These are phyloP conservation scores for Leptopilina boulardi DNA, from an alignment of 1,140 invertebrate species.

Conservation along the genomic window DNA sequence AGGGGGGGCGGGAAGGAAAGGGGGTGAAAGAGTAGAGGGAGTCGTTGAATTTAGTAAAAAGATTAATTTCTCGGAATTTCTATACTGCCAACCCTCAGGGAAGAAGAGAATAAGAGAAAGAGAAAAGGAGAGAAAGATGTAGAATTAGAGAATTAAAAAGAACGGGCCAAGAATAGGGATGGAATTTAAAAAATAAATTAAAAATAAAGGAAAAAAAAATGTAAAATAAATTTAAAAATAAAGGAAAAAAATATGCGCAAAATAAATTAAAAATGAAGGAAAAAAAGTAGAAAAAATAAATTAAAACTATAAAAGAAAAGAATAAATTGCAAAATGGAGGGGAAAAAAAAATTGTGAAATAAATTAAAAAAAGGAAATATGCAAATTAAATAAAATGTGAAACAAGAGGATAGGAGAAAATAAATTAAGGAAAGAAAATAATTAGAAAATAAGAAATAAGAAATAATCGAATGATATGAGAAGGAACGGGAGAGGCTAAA, in stretches of 20 bases:
- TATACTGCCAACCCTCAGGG: conserved; percentile 43
- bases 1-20: too few relatives aligned
- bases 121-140: conserved; percentile 20
- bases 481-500: too few relatives aligned
- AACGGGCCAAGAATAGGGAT: not conserved
- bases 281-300: not conserved
- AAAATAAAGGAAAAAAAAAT: not conserved
- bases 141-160: conserved; percentile 29
- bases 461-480: too few relatives aligned
- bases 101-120: conserved; percentile 15
- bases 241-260: not conserved
- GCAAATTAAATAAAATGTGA: too few relatives aligned
- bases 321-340: too few relatives aligned
- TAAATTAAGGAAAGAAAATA: too few relatives aligned
- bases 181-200: not conserved
- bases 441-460: too few relatives aligned
- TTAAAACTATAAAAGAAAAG: not conserved
- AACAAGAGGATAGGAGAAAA: too few relatives aligned
- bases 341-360: too few relatives aligned
- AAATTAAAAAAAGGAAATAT: too few relatives aligned
- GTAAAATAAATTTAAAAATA: not conserved
- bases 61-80: conserved; percentile 67
- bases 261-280: not conserved
- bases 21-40: conserved; percentile 42
- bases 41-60: conserved; percentile 62